Base-by-base conservation (phyloP, 2,113 vertebrate species). In the Pogonocichla stellata region DNA sequence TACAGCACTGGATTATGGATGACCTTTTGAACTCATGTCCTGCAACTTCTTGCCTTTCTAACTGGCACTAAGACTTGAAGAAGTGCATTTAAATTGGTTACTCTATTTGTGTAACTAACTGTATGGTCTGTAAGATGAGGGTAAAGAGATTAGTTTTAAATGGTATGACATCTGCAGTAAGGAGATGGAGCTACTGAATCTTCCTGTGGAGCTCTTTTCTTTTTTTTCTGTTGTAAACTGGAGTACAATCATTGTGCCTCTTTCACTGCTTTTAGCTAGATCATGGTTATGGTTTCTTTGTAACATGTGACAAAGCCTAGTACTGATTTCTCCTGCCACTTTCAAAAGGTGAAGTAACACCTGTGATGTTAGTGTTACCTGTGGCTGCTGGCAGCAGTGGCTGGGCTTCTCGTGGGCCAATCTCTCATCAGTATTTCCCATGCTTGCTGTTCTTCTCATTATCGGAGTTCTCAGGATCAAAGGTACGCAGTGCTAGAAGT, bases 401-500 rank as follows among this genome's bases (percentile, higher is more conserved):
- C 40, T 64, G 45, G 6, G 33, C 17, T 65, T 84, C 54, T 80
- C 1, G 0, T 1, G 6, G 33, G 22, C 36, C 34, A 7, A 23
- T 19, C 17, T 90, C 33, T 71, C 28, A 36, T 33, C 84, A 19
- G 33, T 38, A 6, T 47, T 67, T 50, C 36, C 15, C 12, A 1
- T 5, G 24, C 10, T 23, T 51, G 50, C 80, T 71, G 12, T 19
- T 51, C 29, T 38, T 57, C 23, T 58, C 19, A 3, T 34, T 51
- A 9, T 29, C 14, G 26, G 56, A 62, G 43, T 48, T 71, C 16
- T 36, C 0, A 0, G 56, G 9, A 36, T 89, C 64, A 53, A 36
- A 84, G 60, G 18, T 48, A 13, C 23, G 5, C 13, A 8, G 26
- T 15, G 25, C 26, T 67, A 14, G 24, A 82, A 75, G 62, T 29